Evolutionary conservation across 2,113 vertebrate genomes (phyloP).

Genomic region (Acanthochromis polyacanthus): DNA sequence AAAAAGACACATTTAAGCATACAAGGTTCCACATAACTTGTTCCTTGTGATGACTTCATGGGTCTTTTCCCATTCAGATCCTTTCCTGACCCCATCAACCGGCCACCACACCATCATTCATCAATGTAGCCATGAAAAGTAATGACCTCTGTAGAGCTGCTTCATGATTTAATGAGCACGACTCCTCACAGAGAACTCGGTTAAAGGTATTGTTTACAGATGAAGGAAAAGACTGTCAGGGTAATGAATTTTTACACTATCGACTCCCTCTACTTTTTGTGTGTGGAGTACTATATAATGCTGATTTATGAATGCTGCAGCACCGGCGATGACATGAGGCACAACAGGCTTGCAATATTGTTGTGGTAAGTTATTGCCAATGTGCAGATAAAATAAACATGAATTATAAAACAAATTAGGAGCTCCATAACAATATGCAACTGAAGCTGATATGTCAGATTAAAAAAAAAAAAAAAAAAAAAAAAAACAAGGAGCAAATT

Average conservation of each 20-base stretch:
- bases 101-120: conserved; percentile 38
- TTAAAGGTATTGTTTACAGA: conserved; percentile 69
- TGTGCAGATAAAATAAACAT: conserved; percentile 57
- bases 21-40: neutral
- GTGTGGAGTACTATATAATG: conserved; percentile 31
- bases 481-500: conserved; percentile 19
- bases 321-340: conserved; percentile 11
- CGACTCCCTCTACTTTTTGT: conserved; percentile 27
- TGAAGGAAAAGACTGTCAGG: conserved; percentile 50
- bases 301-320: conserved; percentile 32
- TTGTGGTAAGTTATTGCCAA: conserved; percentile 29
- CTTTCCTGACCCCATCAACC: conserved; percentile 55
- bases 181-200: conserved; percentile 43
- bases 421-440: conserved; percentile 39
- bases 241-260: conserved; percentile 55
- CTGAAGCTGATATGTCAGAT: conserved; percentile 31
- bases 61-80: conserved; percentile 34
- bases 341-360: conserved; percentile 29
- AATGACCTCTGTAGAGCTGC: conserved; percentile 63
- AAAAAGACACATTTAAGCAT: neutral
- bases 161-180: conserved; percentile 59
- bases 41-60: neutral
- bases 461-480: neutral
- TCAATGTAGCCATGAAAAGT: conserved; percentile 68
- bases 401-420: conserved; percentile 45